phyloP scores from a whole-genome alignment of 2,888 invertebrate genomes.

The Cryptocephalus primarius region DNA sequence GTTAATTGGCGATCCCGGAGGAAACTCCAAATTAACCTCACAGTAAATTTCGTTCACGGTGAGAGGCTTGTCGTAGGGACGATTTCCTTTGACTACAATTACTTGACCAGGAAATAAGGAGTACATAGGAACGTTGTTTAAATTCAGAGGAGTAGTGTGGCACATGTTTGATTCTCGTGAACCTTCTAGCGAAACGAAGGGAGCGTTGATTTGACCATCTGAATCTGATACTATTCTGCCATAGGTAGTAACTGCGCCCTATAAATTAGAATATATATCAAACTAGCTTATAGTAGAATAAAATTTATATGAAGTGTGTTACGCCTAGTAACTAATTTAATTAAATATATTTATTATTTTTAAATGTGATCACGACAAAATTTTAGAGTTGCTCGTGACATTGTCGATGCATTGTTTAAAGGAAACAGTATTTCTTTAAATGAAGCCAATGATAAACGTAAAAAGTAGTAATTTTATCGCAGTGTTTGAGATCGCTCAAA shows the following conservation, averaged over 20 bases:
- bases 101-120: constrained; percentile 72
- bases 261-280: constrained; percentile 6
- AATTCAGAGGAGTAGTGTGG: constrained; percentile 33
- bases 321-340: no score
- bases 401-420: no score
- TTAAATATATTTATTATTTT: no score
- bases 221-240: constrained; percentile 71
- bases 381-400: no score
- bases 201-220: constrained; percentile 57
- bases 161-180: constrained; percentile 43
- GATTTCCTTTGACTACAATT: constrained; percentile 58
- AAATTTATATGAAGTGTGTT: no score
- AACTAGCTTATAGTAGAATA: not conserved
- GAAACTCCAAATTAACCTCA: constrained; percentile 41
- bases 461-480: no score
- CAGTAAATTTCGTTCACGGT: constrained; percentile 55
- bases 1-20: constrained; percentile 33
- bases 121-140: constrained; percentile 45
- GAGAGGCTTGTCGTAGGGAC: constrained; percentile 56
- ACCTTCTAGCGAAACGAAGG: constrained; percentile 61
- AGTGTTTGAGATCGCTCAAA: no score
- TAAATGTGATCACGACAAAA: no score
- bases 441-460: no score
- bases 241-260: constrained; percentile 31
- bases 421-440: no score